phyloP scores from a whole-genome alignment of 2,797 vertebrate genomes.

The Phyllotis vaccarum region DNA sequence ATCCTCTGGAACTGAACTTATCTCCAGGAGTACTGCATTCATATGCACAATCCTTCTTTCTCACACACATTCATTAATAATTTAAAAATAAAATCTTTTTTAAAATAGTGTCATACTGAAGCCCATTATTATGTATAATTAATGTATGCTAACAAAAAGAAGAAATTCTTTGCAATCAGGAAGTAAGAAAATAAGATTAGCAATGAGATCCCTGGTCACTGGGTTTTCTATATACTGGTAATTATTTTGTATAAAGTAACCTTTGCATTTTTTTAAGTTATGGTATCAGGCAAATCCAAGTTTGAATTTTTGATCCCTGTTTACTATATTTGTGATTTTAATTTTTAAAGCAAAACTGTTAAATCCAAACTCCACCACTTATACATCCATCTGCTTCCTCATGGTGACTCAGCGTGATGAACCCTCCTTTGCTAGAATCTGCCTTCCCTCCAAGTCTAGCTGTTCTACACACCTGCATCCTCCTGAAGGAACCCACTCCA shows the following conservation, averaged over 20 bases:
- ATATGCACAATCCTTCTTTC: not conserved
- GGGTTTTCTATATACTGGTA: not conserved
- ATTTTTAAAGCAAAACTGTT: not conserved
- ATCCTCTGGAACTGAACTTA: too few relatives aligned
- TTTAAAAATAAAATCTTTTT: not conserved
- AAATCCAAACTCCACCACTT: not conserved
- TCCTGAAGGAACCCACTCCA: not conserved
- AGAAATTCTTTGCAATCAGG: not conserved
- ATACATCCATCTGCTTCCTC: not conserved
- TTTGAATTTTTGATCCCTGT: constrained; percentile 7
- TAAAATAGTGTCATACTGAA: not conserved
- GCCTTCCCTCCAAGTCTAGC: not conserved
- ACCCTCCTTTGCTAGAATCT: not conserved
- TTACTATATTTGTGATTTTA: not conserved
- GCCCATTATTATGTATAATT: not conserved
- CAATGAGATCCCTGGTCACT: not conserved
- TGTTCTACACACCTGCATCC: not conserved
- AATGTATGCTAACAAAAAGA: not conserved
- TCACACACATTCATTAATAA: not conserved
- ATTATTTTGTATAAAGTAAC: not conserved
- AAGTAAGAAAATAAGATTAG: constrained; percentile 1
- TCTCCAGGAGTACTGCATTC: not conserved
- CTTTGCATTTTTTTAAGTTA: not conserved
- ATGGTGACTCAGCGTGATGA: not conserved
- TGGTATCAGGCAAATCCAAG: not conserved